Evolutionary conservation across 2,888 invertebrate genomes (phyloP).

Genomic region (Prosopocoilus inquinatus): DNA sequence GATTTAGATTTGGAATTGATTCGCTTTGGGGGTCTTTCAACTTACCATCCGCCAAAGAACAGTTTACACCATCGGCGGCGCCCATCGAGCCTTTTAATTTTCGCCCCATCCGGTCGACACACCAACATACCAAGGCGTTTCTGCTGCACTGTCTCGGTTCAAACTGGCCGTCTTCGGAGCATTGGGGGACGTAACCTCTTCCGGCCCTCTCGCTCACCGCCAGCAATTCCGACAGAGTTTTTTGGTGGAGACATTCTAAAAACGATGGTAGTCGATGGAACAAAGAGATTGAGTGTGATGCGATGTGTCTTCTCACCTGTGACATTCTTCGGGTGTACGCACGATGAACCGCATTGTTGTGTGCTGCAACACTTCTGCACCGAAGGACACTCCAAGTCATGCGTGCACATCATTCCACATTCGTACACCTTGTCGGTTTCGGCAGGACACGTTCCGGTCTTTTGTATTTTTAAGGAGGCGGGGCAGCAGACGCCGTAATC

Average conservation of each 20-base stretch:
- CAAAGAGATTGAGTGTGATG: not conserved
- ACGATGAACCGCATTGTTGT: constrained; percentile 70
- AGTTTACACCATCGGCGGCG: constrained; percentile 67
- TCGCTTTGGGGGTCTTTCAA: not conserved
- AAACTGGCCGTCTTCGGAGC: constrained; percentile 69
- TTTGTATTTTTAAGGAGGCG: constrained; percentile 70
- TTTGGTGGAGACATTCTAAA: constrained; percentile 71
- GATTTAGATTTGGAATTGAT: not conserved
- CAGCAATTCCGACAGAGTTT: constrained; percentile 72
- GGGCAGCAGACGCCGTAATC: constrained; percentile 89
- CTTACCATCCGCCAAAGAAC: constrained; percentile 52
- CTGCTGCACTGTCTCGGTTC: constrained; percentile 76
- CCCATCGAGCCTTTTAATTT: constrained; percentile 81
- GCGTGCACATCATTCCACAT: constrained; percentile 69
- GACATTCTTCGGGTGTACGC: constrained; percentile 72
- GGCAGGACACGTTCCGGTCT: constrained; percentile 74
- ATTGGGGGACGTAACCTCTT: constrained; percentile 82
- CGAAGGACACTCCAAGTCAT: constrained; percentile 79
- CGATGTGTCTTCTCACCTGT: constrained; percentile 52
- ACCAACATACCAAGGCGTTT: constrained; percentile 86
- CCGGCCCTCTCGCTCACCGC: constrained; percentile 77
- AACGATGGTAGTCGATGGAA: not conserved
- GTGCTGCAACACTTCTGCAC: constrained; percentile 80
- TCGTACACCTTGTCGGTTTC: constrained; percentile 48
- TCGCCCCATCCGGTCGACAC: constrained; percentile 75